Evolutionary conservation across 2,797 vertebrate species (phyloP).

Genomic region (Scarus forsteni): DNA sequence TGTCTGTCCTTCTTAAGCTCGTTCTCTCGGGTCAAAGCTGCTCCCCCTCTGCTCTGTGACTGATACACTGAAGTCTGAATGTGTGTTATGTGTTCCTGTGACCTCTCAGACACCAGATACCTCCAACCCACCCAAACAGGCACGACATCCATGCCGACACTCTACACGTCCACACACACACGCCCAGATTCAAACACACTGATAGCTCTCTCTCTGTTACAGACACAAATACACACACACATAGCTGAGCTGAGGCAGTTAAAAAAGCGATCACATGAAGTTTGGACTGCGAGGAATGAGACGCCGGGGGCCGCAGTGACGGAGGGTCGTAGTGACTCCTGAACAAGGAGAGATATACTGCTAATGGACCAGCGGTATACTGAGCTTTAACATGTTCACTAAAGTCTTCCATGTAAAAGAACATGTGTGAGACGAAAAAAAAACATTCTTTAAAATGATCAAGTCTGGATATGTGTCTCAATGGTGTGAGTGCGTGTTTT

Average conservation of each 20-base stretch:
- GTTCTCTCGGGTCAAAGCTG: constrained; percentile 3
- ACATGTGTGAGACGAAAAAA: no score
- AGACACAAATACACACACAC: constrained; percentile 24
- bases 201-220: constrained; percentile 30
- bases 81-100: constrained; percentile 62
- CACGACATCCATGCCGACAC: constrained; percentile 66
- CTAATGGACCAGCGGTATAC: neutral
- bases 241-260: constrained; percentile 21
- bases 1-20: neutral
- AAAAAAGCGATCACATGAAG: constrained; percentile 52
- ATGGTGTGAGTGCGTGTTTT: no score
- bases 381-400: neutral
- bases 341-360: neutral
- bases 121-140: constrained; percentile 53
- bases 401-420: neutral
- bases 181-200: constrained; percentile 12
- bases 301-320: constrained; percentile 12
- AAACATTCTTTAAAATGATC: neutral
- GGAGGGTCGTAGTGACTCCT: constrained; percentile 16
- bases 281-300: constrained; percentile 39
- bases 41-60: constrained; percentile 26
- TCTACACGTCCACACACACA: constrained; percentile 33
- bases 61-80: constrained; percentile 34
- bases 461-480: no score
- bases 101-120: constrained; percentile 68